These are phyloP conservation scores for Ametastegia equiseti DNA, from an alignment of 2,888 invertebrate species.

Conservation along the genomic window DNA sequence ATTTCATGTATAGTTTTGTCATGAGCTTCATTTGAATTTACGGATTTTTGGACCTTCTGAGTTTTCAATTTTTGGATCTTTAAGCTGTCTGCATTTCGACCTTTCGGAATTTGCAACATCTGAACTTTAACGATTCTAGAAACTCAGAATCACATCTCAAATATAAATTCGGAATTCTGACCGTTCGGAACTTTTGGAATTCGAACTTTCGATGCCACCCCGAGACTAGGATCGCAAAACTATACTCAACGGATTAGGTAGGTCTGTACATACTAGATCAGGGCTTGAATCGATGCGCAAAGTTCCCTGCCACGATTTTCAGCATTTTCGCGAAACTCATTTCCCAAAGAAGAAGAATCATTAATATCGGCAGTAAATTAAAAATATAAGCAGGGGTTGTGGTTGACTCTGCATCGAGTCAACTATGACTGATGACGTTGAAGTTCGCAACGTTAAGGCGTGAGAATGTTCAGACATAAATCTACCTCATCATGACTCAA, in stretches of 20 bases:
- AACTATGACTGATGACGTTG: background rate
- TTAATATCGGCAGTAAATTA: background rate
- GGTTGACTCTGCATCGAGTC: background rate
- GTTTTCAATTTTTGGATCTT: too few species aligned
- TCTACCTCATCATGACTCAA: too few species aligned
- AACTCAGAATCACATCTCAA: too few species aligned
- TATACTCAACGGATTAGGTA: conserved; percentile 17
- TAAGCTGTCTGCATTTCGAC: too few species aligned
- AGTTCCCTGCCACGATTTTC: background rate
- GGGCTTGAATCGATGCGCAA: background rate
- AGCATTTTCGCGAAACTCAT: background rate
- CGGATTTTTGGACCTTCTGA: too few species aligned
- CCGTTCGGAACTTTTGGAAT: too few species aligned
- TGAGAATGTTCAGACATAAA: background rate
- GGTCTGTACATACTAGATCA: background rate
- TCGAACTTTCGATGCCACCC: too few species aligned
- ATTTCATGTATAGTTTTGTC: too few species aligned
- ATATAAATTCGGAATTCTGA: too few species aligned
- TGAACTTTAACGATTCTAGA: too few species aligned
- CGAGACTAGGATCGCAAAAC: background rate
- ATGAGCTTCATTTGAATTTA: too few species aligned
- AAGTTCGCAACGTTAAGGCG: background rate
- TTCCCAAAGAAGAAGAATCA: background rate
- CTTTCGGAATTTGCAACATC: too few species aligned
- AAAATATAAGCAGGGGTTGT: background rate